Evolutionary conservation across 2,113 vertebrate genomes (phyloP), one percentile per base, ranked within the genome.

Genomic region (Gallinago paraguaiae): DNA sequence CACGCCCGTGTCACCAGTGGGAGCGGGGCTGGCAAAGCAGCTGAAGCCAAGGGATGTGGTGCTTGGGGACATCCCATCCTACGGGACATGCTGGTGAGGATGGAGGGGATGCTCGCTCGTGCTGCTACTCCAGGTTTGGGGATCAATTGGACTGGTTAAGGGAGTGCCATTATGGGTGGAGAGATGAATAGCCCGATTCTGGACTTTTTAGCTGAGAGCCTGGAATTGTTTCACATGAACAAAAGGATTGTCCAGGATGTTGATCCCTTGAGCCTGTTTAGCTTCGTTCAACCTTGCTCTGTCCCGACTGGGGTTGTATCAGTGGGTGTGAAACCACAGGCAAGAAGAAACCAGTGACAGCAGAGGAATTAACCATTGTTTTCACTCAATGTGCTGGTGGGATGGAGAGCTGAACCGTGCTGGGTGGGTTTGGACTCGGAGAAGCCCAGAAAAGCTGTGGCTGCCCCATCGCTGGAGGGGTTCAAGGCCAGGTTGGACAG

Each of bases 301-400:
- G 56, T 69, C 35, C 23, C 3, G 1, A 33, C 35, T 0, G 10
- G 77, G 46, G 31, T 25, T 65, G 57, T 20, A 10, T 61, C 57
- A 57, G 64, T 35, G 33, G 43, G 24, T 17, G 11, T 1, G 5
- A 37, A 19, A 20, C 35, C 1, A 4, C 16, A 13, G 74, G 75
- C 17, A 9, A 45, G 85, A 23, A 77, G 53, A 35, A 79, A 22
- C 23, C 59, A 9, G 41, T n/a, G 9, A 5, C 8, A 8, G 46
- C 13, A 4, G 67, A 25, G 56, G 82, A 41, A 30, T 51, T 56
- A 67, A 28, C 59, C 8, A 1, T n/a, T 68, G n/a, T 48, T 56
- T 13, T 76, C 30, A 18, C 50, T 39, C 45, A 28, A 3, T 2
- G 2, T 2, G 3, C 20, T 35, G 4, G 1, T 0, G 24, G 61